Base-by-base conservation (phyloP, 1,140 invertebrate species). In the Bombyx mandarina region DNA sequence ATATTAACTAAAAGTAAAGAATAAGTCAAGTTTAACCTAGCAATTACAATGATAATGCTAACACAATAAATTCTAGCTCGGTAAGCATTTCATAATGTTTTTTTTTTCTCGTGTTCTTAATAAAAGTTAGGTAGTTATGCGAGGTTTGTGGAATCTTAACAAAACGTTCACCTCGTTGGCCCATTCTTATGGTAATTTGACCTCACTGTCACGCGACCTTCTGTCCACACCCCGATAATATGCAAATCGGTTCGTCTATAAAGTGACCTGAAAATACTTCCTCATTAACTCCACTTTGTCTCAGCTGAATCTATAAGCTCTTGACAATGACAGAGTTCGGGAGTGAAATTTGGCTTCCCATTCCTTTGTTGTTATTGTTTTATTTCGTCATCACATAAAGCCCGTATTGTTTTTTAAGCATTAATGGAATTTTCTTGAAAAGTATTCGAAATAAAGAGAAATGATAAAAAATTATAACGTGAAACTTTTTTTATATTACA, bases 211-310 rank as follows among this genome's bases (percentile, higher is more conserved):
- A 80, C 76, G 74, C 73, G 72, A 76, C 77, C 74, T 77, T 79
- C 80, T 82, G 79, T 78, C 77, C 73, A 75, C 75, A 70, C 72
- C 68, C 72, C 67, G 79, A 83, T 83, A 83, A 80, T 75, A 83
- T 83, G 80, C 77, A 77, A 80, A 83, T 83, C 68, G 67, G 62
- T 50, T 47, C 67, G 52, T 72, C 73, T 75, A 77, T 75, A 75
- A 75, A 73, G 53, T 79, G 75, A 83, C 80, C 78, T 79, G 67
- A 71, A 79, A 79, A 74, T 66, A 73, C 68, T 78, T 80, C 71
- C 70, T 77, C 69, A 76, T 78, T 75, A 77, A 67, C 58, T 65
- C 53, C 52, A 62, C 61, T 62, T 60, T 56, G 57, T 55, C 56
- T 50, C 47, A 56, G 52, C 12, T 43, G n/a, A 56, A 49, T 56